phyloP scores from a whole-genome alignment of 1,140 invertebrate genomes.

The Parasteatoda tepidariorum region DNA sequence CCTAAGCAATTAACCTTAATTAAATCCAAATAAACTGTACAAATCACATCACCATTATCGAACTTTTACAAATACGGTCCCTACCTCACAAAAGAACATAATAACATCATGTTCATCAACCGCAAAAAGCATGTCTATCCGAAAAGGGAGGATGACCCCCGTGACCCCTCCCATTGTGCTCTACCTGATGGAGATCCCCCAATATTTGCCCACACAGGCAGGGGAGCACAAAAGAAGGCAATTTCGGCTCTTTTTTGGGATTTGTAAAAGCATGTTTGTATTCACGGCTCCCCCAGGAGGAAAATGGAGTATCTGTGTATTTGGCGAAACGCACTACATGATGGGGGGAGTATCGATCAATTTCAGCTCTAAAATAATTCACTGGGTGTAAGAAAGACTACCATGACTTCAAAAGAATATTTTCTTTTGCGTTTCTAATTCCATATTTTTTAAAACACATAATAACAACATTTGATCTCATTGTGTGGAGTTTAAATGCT shows the following conservation, averaged over 20 bases:
- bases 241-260: background rate
- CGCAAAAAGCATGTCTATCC: background rate
- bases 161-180: conserved; percentile 6
- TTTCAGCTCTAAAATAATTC: too few species aligned
- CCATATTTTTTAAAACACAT: too few species aligned
- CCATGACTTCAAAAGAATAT: too few species aligned
- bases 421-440: too few species aligned
- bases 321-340: background rate
- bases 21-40: too few species aligned
- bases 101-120: background rate
- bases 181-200: background rate
- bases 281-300: background rate
- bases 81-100: too few species aligned
- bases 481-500: too few species aligned
- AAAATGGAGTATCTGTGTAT: background rate
- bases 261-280: background rate
- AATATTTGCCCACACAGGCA: conserved; percentile 27
- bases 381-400: too few species aligned
- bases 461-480: too few species aligned
- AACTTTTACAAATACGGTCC: too few species aligned
- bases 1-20: too few species aligned
- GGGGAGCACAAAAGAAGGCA: conserved; percentile 3
- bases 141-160: conserved; percentile 2
- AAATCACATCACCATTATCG: too few species aligned
- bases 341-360: background rate